A percentile compares a stretch with the other conserved stretches of the same genome.
These are phyloP conservation scores for Laticauda laticaudata DNA, from an alignment of 2,113 vertebrate species.

Conservation along the genomic window DNA sequence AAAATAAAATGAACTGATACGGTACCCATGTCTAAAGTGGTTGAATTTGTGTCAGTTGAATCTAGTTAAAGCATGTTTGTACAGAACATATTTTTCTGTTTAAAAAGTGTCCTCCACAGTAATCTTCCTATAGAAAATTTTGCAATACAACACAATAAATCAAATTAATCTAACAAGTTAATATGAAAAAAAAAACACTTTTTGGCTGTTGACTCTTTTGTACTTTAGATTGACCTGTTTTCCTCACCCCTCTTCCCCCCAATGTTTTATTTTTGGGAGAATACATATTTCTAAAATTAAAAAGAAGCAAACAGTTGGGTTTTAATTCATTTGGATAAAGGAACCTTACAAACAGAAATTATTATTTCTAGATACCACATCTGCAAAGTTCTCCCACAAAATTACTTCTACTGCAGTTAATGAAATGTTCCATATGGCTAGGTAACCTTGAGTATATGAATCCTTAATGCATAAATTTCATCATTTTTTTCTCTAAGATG, in stretches of 20 bases:
- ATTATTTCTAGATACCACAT: constrained; percentile 41
- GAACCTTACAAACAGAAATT: constrained; percentile 34
- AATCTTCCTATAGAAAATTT: constrained; percentile 34
- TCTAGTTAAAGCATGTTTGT: constrained; percentile 44
- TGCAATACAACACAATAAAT: not conserved
- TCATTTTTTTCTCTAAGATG: constrained; percentile 52
- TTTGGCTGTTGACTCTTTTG: constrained; percentile 27
- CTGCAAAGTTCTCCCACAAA: constrained; percentile 47
- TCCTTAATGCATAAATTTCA: constrained; percentile 64
- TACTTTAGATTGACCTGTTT: constrained; percentile 33
- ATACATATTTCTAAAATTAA: constrained; percentile 44
- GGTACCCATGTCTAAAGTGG: constrained; percentile 33
- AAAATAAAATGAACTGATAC: constrained; percentile 49
- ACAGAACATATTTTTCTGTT: constrained; percentile 11
- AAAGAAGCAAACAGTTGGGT: constrained; percentile 47
- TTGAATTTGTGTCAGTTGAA: constrained; percentile 49
- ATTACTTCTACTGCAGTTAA: constrained; percentile 55
- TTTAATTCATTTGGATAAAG: constrained; percentile 56
- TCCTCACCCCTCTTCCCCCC: constrained; percentile 7
- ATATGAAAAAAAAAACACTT: not conserved
- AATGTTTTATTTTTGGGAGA: constrained; percentile 31
- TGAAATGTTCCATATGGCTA: constrained; percentile 58
- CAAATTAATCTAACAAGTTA: not conserved
- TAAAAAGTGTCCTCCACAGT: not conserved
- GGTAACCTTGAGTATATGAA: constrained; percentile 50